phyloP scores from a whole-genome alignment of 2,888 invertebrate species.

The Tetragonisca angustula region DNA sequence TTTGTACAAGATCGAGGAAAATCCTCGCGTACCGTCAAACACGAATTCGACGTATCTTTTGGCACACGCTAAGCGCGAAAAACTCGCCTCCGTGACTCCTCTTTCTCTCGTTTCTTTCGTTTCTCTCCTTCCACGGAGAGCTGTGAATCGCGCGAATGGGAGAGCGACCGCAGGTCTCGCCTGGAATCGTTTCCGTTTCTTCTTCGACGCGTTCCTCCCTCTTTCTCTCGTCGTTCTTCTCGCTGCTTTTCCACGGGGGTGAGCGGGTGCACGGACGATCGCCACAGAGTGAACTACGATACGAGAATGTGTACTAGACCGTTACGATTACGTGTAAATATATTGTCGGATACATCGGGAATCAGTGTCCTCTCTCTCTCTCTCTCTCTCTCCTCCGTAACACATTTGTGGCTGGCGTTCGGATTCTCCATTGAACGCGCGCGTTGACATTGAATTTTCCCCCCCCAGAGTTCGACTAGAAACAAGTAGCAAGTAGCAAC shows the following conservation, averaged over 20 bases:
- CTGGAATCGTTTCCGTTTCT: background rate
- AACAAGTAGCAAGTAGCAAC: too few relatives aligned
- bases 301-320: slow-evolving; percentile 72
- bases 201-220: background rate
- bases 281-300: slow-evolving; percentile 71
- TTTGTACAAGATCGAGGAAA: background rate
- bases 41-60: slow-evolving; percentile 49
- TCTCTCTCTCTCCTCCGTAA: slow-evolving; percentile 25
- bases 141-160: background rate
- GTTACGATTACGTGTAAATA: slow-evolving; percentile 73
- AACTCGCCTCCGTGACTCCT: background rate
- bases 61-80: slow-evolving; percentile 60
- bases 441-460: too few relatives aligned
- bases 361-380: slow-evolving; percentile 28
- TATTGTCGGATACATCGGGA: slow-evolving; percentile 75
- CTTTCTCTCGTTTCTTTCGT: background rate
- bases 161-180: slow-evolving; percentile 13
- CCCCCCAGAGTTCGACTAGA: too few relatives aligned
- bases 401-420: slow-evolving; percentile 16
- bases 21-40: slow-evolving; percentile 7
- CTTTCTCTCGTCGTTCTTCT: background rate
- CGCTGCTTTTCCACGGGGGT: slow-evolving; percentile 26
- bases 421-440: background rate
- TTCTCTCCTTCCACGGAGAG: background rate
- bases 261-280: slow-evolving; percentile 48